phyloP scores from a whole-genome alignment of 2,797 vertebrate genomes.

The Acanthiza pusilla region DNA sequence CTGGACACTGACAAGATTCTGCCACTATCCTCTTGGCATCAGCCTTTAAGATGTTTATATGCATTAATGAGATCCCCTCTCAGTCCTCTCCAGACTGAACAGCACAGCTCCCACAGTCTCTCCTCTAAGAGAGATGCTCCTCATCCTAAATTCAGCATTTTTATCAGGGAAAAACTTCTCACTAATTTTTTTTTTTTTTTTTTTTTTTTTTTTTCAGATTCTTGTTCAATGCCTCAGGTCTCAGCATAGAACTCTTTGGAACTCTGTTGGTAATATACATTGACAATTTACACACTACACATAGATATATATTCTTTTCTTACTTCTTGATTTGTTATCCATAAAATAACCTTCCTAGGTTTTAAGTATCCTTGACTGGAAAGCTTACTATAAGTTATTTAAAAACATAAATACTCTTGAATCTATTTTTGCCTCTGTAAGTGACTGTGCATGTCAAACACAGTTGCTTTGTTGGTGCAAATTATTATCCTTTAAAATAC shows the following conservation, averaged over 20 bases:
- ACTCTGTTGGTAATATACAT: rapidly evolving
- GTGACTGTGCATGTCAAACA: background rate
- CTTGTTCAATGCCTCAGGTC: background rate
- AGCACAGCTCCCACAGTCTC: background rate
- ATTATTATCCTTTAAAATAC: background rate
- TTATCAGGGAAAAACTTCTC: background rate
- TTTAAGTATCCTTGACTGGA: background rate
- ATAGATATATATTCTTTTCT: background rate
- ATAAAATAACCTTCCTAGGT: background rate
- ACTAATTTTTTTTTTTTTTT: no score
- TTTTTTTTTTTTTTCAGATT: background rate
- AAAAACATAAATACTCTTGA: background rate
- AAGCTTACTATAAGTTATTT: background rate
- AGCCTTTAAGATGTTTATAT: background rate
- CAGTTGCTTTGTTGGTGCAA: background rate
- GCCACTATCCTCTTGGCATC: no score
- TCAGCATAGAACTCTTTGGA: background rate
- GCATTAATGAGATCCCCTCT: background rate
- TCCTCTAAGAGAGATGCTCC: background rate
- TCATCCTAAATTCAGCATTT: background rate
- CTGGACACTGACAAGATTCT: background rate
- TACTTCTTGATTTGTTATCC: background rate
- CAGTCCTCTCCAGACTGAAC: background rate
- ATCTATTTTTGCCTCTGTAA: background rate
- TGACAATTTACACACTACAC: background rate